Evolutionary conservation across 2,888 invertebrate genomes (phyloP), one percentile per base, ranked within the genome.

Genomic region (Cantharis lateralis): DNA sequence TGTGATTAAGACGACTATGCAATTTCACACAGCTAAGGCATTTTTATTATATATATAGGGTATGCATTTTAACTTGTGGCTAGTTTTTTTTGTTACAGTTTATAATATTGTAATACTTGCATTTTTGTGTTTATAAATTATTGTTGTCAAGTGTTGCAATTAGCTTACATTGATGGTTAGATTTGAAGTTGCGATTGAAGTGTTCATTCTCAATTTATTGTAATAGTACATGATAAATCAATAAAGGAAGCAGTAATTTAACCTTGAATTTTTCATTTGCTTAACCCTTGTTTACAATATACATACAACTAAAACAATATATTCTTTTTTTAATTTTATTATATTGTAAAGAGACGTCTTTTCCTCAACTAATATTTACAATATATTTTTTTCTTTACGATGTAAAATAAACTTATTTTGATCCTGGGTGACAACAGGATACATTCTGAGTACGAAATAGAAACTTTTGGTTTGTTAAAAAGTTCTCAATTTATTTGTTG

Each of bases 51-150:
- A 64, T 64, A 64, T 10, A 48, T 48, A 48, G 48, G 48, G 48
- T 48, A 48, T 66, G 18, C 18, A 66, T 24, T 66, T 66, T 24
- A 20, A 66, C 64, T 66, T 66, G 9, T 13, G 20, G 16, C 64
- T 66, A 66, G 64, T 66, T 66, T 20, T 24, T 64, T 66, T 66
- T 20, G 64, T 24, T n/a, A 66, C 24, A 24, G 20, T 66, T 66
- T 16, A 11, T 24, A 10, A 26, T 26, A 28, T 28, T 20, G 64
- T 48, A 48, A 66, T 20, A 24, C 24, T 66, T 66, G 64, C 64
- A 66, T 66, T 66, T 48, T 66, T 66, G 64, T 66, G 20, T 66
- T 64, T 9, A 66, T 66, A 66, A 20, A 66, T 66, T 66, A 66
- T 66, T 20, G 64, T 66, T 20, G 64, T 66, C 20, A 20, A 66